A percentile compares a stretch with the other conserved stretches of the same genome.
phyloP scores from a whole-genome alignment of 2,888 invertebrate genomes.

The Xestia sexstrigata region DNA sequence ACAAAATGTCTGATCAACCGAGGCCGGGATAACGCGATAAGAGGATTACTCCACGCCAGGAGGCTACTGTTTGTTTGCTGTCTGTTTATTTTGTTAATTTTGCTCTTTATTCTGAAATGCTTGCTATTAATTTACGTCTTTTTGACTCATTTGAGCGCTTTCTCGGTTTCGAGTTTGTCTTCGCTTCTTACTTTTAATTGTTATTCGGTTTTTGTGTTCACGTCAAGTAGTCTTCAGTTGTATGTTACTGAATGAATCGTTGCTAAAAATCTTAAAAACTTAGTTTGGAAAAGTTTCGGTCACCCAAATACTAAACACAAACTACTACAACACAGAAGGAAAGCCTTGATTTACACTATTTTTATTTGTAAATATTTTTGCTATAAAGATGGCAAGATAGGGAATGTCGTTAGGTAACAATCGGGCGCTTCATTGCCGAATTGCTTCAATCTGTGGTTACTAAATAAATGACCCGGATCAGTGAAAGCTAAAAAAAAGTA shows the following conservation, averaged over 20 bases:
- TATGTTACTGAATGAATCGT: background rate
- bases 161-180: constrained; percentile 15
- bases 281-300: background rate
- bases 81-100: constrained; percentile 79
- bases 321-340: background rate
- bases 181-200: constrained; percentile 5
- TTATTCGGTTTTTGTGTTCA: background rate
- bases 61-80: constrained; percentile 70
- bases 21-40: constrained; percentile 78
- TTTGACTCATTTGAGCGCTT: constrained; percentile 35
- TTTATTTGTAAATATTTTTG: constrained; percentile 21
- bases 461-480: constrained; percentile 30
- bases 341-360: background rate
- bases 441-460: constrained; percentile 4
- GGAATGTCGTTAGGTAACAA: background rate
- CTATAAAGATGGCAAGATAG: background rate
- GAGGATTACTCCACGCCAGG: constrained; percentile 76
- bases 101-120: constrained; percentile 68
- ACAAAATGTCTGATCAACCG: constrained; percentile 74
- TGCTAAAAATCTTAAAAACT: background rate
- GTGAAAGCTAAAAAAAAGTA: constrained; percentile 27
- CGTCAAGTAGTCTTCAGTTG: background rate
- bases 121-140: constrained; percentile 57
- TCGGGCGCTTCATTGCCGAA: constrained; percentile 4
- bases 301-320: background rate